Conservation (phyloP, 2,113 vertebrate genomes). For the Crotalus helleri region DNA sequence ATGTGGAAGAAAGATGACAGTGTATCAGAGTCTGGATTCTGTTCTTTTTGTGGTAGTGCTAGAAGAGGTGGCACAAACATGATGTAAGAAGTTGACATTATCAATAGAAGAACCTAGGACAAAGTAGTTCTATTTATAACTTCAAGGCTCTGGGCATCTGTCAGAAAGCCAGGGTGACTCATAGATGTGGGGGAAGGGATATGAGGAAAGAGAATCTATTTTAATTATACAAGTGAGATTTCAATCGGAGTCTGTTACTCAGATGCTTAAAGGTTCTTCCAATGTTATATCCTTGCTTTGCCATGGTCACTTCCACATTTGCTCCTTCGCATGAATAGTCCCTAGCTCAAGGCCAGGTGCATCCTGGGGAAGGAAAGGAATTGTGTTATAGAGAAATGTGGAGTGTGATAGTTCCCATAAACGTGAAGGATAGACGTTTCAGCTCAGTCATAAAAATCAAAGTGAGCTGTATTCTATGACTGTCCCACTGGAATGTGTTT, state of each 20-base stretch:
- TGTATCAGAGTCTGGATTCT: background rate
- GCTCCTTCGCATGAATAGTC: background rate
- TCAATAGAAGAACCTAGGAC: background rate
- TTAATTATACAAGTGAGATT: slow-evolving; percentile 3
- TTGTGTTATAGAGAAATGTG: background rate
- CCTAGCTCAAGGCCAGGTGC: background rate
- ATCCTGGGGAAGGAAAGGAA: background rate
- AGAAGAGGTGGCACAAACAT: background rate
- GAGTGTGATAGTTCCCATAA: background rate
- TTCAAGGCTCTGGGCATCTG: slow-evolving; percentile 16
- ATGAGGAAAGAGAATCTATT: background rate
- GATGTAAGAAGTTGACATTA: background rate
- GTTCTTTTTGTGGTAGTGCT: background rate
- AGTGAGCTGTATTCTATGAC: background rate
- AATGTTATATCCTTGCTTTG: background rate
- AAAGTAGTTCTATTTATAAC: slow-evolving; percentile 65
- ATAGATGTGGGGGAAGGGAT: slow-evolving; percentile 60
- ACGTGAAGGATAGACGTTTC: background rate
- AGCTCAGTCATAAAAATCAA: background rate
- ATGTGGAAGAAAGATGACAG: background rate
- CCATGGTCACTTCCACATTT: background rate
- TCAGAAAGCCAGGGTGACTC: slow-evolving; percentile 49
- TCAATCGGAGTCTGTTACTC: background rate
- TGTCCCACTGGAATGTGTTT: background rate
- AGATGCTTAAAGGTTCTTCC: background rate